These are phyloP conservation scores for Plagodis pulveraria DNA, from an alignment of 2,888 invertebrate species.

Conservation along the genomic window DNA sequence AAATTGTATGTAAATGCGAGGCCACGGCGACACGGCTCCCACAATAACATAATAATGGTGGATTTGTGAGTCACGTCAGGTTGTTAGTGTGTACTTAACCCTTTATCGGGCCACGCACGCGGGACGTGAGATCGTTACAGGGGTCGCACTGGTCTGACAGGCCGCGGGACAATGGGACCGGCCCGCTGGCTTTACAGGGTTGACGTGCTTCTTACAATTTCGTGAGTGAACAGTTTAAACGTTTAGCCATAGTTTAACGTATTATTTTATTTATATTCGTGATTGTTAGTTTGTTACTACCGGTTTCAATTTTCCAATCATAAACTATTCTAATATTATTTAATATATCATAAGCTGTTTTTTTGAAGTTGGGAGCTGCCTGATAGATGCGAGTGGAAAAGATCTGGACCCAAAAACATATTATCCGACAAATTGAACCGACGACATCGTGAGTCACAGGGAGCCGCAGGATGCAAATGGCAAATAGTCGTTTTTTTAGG, in stretches of 20 bases:
- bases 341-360: no score
- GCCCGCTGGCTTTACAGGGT: slow-evolving; percentile 27
- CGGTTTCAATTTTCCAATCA: no score
- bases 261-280: slow-evolving; percentile 33
- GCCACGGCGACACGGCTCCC: slow-evolving; percentile 78
- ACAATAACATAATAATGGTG: slow-evolving; percentile 85
- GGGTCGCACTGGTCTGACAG: slow-evolving; percentile 55
- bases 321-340: no score
- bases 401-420: no score
- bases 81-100: slow-evolving; percentile 84
- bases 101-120: slow-evolving; percentile 83
- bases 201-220: slow-evolving; percentile 33
- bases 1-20: slow-evolving; percentile 83
- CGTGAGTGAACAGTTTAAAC: slow-evolving; percentile 38
- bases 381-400: no score
- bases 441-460: no score
- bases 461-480: no score
- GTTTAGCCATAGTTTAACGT: slow-evolving; percentile 26
- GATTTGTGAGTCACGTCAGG: slow-evolving; percentile 84
- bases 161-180: slow-evolving; percentile 50
- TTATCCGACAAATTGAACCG: no score
- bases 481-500: no score
- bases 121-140: slow-evolving; percentile 82
- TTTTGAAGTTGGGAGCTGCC: no score
- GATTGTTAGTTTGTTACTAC: slow-evolving; percentile 16